Conservation (phyloP, 1,140 invertebrate genomes). For the Halictus rubicundus region DNA sequence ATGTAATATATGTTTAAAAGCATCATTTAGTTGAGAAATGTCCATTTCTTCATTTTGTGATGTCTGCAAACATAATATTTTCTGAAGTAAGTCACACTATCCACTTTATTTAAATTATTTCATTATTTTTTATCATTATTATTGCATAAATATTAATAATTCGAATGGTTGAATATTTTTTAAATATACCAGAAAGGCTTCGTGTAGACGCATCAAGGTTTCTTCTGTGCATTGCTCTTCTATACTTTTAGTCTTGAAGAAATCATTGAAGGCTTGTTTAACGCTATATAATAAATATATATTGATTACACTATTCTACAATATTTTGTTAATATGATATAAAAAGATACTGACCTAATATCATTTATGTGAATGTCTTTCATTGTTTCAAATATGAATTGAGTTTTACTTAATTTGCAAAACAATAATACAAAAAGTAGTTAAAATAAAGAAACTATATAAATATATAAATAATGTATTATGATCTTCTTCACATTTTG, state of each 20-base stretch:
- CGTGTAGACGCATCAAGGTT: slow-evolving; percentile 58
- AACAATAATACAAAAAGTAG: slow-evolving; percentile 1
- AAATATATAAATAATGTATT: not conserved
- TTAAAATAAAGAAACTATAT: not conserved
- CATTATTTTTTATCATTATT: too few relatives aligned
- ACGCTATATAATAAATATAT: slow-evolving; percentile 51
- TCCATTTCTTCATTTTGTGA: slow-evolving; percentile 54
- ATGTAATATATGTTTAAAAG: slow-evolving; percentile 61
- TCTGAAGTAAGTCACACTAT: not conserved
- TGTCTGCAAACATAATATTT: slow-evolving; percentile 39
- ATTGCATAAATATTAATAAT: too few relatives aligned
- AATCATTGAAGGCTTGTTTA: slow-evolving; percentile 58
- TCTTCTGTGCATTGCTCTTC: slow-evolving; percentile 66
- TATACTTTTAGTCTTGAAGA: slow-evolving; percentile 63
- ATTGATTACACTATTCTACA: not conserved
- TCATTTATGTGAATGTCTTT: slow-evolving; percentile 19
- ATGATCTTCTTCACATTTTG: slow-evolving; percentile 29
- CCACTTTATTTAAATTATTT: not conserved
- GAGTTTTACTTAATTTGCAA: not conserved
- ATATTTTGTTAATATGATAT: not conserved
- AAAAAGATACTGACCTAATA: slow-evolving; percentile 36
- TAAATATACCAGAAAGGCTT: slow-evolving; percentile 62
- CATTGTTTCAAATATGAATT: slow-evolving; percentile 27
- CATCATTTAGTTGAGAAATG: slow-evolving; percentile 53
- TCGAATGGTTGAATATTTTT: not conserved